Evolutionary conservation across 2,797 vertebrate genomes (phyloP), one percentile per base, ranked within the genome.

Genomic region (Xiphophorus birchmanni): DNA sequence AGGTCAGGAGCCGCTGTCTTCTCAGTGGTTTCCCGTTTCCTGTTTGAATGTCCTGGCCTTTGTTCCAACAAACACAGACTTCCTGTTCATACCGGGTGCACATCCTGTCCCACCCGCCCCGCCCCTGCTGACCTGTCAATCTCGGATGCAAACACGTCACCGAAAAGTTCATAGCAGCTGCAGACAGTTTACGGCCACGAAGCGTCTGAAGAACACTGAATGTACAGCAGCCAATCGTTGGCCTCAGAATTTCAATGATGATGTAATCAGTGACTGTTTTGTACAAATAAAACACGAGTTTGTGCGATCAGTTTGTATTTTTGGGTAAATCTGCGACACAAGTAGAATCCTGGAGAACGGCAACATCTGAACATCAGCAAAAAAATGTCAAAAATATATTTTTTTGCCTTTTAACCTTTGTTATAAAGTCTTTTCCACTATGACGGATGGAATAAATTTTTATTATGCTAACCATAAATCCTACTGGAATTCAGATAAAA

Each of bases 21-120:
- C 80, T 56, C 91, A 90, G 86, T 76, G 75, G 82, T 77, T 91
- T 93, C 93, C 91, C 83, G 80, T 77, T 92, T 93, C 91, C 90
- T 91, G 88, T 91, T 90, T 90, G 86, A 81, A 80, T 9, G 13
- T 87, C 77, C 89, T 76, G 83, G 75, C 78, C 13, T 17, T 37
- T 35, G 37, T 58, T 88, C 80, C 23, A 26, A 82, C 82, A 85
- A 87, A 90, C 75, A 89, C 73, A 73, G 81, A 79, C 81, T 88
- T 91, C 90, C 89, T 88, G 67, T 81, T 78, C 3, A 50, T 6
- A 71, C 77, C 71, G 79, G 86, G 82, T 11, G 47, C 50, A 83
- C 75, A 88, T 91, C 88, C 87, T 90, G 85, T 76, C 78, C 79
- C 21, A 4, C 83, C 85, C 48, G 0, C 63, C 40, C 40, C 15